phyloP scores from a whole-genome alignment of 2,888 invertebrate genomes.

The Lymantria dispar region DNA sequence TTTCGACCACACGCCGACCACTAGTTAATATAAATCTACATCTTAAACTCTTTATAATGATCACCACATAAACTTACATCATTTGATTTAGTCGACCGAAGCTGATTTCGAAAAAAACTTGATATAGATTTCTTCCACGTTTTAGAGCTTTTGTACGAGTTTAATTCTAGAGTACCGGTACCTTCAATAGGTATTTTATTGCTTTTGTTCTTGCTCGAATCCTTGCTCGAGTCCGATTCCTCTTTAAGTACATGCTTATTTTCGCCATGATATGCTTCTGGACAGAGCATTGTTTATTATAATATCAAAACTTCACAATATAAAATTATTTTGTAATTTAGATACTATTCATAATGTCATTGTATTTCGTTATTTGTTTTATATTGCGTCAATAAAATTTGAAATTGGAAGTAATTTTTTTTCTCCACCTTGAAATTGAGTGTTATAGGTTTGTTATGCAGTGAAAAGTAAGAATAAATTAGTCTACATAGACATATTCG shows the following conservation, averaged over 20 bases:
- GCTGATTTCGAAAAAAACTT: conserved; percentile 70
- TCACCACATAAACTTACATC: conserved; percentile 51
- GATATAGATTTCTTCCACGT: conserved; percentile 75
- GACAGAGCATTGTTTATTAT: conserved; percentile 60
- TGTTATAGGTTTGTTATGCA: neutral
- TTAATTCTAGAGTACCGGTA: conserved; percentile 53
- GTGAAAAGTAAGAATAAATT: too few species aligned
- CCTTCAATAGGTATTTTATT: conserved; percentile 56
- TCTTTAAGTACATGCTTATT: conserved; percentile 51
- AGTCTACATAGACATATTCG: too few species aligned
- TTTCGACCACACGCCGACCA: too few species aligned
- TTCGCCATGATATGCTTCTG: conserved; percentile 58
- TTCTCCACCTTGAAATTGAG: neutral
- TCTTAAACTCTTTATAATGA: neutral
- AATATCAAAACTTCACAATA: conserved; percentile 43
- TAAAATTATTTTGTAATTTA: conserved; percentile 50
- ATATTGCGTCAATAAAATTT: conserved; percentile 12
- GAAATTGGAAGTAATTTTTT: conserved; percentile 6
- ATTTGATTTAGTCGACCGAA: conserved; percentile 70
- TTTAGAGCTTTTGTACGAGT: conserved; percentile 63
- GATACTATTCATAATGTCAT: neutral
- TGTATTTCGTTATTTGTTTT: conserved; percentile 23
- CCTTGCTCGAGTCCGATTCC: conserved; percentile 52
- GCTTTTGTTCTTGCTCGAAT: conserved; percentile 45
- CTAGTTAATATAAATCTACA: too few species aligned